Evolutionary conservation across 2,888 invertebrate species (phyloP).

Genomic region (Lochmaea crataegi): DNA sequence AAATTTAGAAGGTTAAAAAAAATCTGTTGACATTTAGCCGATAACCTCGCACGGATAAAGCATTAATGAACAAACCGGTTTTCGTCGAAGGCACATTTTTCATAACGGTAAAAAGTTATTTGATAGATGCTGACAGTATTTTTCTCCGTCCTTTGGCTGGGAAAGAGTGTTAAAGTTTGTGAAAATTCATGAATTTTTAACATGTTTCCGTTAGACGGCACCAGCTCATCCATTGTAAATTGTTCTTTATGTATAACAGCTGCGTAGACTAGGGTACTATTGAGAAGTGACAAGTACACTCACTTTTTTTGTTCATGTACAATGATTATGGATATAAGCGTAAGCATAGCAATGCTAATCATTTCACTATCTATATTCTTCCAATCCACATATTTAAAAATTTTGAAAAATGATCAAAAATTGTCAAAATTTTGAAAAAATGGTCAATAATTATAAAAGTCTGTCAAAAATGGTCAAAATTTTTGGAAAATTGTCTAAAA

Average conservation of each 20-base stretch:
- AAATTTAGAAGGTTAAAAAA: slow-evolving; percentile 27
- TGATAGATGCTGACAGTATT: slow-evolving; percentile 39
- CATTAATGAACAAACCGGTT: slow-evolving; percentile 33
- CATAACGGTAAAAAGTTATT: slow-evolving; percentile 38
- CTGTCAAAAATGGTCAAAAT: too few relatives aligned
- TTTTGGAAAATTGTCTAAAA: too few relatives aligned
- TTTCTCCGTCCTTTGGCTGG: slow-evolving; percentile 31
- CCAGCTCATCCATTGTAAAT: slow-evolving; percentile 30
- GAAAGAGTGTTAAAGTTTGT: slow-evolving; percentile 34
- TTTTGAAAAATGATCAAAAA: too few relatives aligned
- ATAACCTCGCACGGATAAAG: slow-evolving; percentile 30
- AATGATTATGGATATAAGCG: too few relatives aligned
- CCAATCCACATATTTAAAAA: too few relatives aligned
- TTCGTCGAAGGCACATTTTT: slow-evolving; percentile 36
- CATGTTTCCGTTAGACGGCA: slow-evolving; percentile 29
- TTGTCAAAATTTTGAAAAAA: too few relatives aligned
- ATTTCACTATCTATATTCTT: too few relatives aligned
- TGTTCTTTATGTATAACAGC: slow-evolving; percentile 28
- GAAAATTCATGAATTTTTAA: slow-evolving; percentile 38
- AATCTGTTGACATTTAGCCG: slow-evolving; percentile 28
- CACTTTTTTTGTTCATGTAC: too few relatives aligned
- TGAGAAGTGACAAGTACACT: too few relatives aligned
- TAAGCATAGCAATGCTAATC: too few relatives aligned
- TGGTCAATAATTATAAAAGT: too few relatives aligned
- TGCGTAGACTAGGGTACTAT: not conserved